Percentiles rank a stretch among this genome's conserved stretches.
Conservation (phyloP, 2,888 invertebrate species). For the Eristalis arbustorum region DNA sequence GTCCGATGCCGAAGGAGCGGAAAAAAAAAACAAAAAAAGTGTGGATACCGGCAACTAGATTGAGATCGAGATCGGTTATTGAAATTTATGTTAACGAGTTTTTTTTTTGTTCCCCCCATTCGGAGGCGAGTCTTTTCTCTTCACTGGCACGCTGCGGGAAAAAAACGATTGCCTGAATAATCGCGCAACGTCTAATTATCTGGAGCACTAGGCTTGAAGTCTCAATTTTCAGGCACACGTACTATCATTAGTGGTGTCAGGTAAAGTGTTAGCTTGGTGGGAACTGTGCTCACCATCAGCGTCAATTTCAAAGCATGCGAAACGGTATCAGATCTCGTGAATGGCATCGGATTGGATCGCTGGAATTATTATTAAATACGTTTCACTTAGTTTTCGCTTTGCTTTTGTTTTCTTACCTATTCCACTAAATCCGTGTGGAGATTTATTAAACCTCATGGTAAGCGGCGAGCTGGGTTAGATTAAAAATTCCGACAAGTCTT, state of each 20-base stretch:
- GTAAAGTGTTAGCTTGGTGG: conserved; percentile 28
- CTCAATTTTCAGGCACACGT: conserved; percentile 53
- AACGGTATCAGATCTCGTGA: conserved; percentile 45
- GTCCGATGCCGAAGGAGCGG: conserved; percentile 5
- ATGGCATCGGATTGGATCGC: conserved; percentile 45
- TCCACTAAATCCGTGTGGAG: neutral
- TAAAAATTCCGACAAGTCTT: conserved; percentile 48
- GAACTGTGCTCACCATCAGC: neutral
- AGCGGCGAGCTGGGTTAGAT: conserved; percentile 10
- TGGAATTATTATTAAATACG: conserved; percentile 48
- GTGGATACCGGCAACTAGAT: conserved; percentile 39
- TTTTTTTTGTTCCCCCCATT: conserved; percentile 33
- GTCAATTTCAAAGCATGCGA: neutral
- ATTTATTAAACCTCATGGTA: conserved; percentile 1
- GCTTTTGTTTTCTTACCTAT: conserved; percentile 10
- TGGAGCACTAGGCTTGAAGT: conserved; percentile 46
- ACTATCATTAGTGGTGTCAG: conserved; percentile 49
- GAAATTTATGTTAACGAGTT: conserved; percentile 69
- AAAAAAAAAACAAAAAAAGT: conserved; percentile 5
- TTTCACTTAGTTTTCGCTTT: conserved; percentile 18
- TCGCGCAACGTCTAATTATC: conserved; percentile 46
- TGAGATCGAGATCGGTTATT: conserved; percentile 66
- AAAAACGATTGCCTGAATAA: conserved; percentile 5
- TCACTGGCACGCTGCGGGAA: neutral
- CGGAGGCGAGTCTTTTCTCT: neutral